A percentile compares a stretch with the other conserved stretches of the same genome.
Conservation (phyloP, 2,797 vertebrate species). For the Ceryle rudis region DNA sequence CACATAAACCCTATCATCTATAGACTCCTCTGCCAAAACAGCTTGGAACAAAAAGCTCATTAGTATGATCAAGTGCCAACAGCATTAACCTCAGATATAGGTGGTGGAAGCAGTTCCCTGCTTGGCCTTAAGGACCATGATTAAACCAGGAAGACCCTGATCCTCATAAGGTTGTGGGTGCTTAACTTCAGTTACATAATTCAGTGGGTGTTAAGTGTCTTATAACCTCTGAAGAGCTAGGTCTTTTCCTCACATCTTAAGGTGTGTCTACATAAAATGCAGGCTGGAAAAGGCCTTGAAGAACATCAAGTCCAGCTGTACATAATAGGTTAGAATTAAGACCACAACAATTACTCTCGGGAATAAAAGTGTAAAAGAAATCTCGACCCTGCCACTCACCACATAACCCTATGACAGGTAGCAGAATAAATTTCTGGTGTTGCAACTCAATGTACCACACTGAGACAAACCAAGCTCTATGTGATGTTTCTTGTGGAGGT, state of each 20-base stretch:
- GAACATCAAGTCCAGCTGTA: background rate
- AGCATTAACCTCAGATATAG: fast-evolving
- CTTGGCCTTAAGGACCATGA: background rate
- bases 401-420: background rate
- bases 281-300: background rate
- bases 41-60: background rate
- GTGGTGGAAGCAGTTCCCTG: background rate
- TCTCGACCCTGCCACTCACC: background rate
- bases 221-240: background rate
- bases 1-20: background rate
- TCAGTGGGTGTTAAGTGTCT: background rate
- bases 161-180: background rate
- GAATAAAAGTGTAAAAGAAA: background rate
- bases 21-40: background rate
- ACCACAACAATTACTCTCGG: background rate
- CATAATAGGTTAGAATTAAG: background rate
- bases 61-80: background rate
- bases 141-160: background rate
- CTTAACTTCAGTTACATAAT: background rate
- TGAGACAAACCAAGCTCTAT: background rate
- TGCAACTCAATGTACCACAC: background rate
- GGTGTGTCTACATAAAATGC: background rate
- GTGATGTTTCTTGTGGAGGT: background rate
- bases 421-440: background rate
- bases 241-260: background rate